Conservation (phyloP, 2,888 invertebrate genomes). For the Microchrysa polita region DNA sequence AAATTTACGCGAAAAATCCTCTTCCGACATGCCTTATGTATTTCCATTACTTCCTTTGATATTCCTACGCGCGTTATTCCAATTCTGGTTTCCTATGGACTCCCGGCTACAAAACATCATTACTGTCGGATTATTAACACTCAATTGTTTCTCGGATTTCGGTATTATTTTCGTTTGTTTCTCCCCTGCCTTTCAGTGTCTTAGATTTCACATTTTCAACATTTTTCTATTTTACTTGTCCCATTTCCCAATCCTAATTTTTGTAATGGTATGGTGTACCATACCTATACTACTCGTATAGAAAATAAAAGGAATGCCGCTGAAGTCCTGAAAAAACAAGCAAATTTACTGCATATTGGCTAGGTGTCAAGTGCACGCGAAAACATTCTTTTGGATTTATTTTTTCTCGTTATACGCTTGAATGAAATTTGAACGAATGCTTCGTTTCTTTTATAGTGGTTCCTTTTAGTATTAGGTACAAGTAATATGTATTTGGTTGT, state of each 20-base stretch:
- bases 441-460: too few relatives aligned
- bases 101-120: constrained; percentile 44
- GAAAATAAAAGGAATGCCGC: not conserved
- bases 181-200: too few relatives aligned
- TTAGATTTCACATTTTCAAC: constrained; percentile 24
- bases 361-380: constrained; percentile 62
- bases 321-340: constrained; percentile 16
- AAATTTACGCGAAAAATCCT: too few relatives aligned
- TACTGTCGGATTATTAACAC: constrained; percentile 51
- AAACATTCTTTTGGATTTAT: constrained; percentile 41
- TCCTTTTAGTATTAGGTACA: too few relatives aligned
- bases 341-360: constrained; percentile 65
- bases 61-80: too few relatives aligned
- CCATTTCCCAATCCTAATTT: too few relatives aligned
- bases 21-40: too few relatives aligned
- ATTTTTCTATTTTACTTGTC: not conserved
- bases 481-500: too few relatives aligned
- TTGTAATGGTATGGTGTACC: not conserved
- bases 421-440: constrained; percentile 33
- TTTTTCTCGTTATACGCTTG: constrained; percentile 45
- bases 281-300: too few relatives aligned
- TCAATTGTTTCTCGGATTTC: constrained; percentile 49
- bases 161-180: constrained; percentile 25
- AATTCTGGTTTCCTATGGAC: not conserved
- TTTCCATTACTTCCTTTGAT: too few relatives aligned